phyloP scores from a whole-genome alignment of 2,888 invertebrate genomes.

The Torymus auratus region DNA sequence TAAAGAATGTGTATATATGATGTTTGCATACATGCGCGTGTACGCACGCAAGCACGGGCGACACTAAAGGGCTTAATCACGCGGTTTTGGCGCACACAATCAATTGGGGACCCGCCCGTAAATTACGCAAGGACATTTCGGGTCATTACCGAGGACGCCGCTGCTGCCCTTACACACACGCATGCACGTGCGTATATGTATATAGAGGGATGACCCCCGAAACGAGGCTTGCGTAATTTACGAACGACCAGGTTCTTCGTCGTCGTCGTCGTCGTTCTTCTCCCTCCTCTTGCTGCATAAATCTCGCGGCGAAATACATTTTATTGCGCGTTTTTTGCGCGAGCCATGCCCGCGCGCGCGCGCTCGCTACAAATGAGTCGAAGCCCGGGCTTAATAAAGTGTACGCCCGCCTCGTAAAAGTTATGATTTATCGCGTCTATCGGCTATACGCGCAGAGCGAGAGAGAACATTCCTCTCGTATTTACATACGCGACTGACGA shows the following conservation, averaged over 20 bases:
- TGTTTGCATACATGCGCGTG: too few relatives aligned
- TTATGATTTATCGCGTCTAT: constrained; percentile 54
- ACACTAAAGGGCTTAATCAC: constrained; percentile 52
- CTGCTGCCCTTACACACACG: too few relatives aligned
- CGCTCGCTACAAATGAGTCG: constrained; percentile 7
- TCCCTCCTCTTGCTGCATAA: constrained; percentile 27
- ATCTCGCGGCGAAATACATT: constrained; percentile 29
- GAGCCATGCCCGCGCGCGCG: too few relatives aligned
- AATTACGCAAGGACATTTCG: too few relatives aligned
- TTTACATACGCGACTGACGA: not conserved
- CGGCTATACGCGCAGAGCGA: not conserved
- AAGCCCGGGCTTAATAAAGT: constrained; percentile 25
- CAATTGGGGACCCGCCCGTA: not conserved
- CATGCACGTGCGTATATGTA: too few relatives aligned
- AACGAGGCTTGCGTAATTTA: too few relatives aligned
- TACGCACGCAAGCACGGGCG: not conserved
- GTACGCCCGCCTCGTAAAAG: constrained; percentile 41
- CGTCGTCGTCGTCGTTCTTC: not conserved
- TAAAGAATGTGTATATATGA: too few relatives aligned
- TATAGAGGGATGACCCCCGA: too few relatives aligned
- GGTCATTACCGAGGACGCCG: too few relatives aligned
- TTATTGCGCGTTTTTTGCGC: constrained; percentile 33
- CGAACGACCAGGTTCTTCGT: not conserved
- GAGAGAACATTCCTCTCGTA: not conserved
- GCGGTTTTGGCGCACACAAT: not conserved